A percentile compares a stretch with the other conserved stretches of the same genome.
These are phyloP conservation scores for Eueremaeus valkanovi DNA, from an alignment of 2,888 invertebrate genomes.

Conservation along the genomic window DNA sequence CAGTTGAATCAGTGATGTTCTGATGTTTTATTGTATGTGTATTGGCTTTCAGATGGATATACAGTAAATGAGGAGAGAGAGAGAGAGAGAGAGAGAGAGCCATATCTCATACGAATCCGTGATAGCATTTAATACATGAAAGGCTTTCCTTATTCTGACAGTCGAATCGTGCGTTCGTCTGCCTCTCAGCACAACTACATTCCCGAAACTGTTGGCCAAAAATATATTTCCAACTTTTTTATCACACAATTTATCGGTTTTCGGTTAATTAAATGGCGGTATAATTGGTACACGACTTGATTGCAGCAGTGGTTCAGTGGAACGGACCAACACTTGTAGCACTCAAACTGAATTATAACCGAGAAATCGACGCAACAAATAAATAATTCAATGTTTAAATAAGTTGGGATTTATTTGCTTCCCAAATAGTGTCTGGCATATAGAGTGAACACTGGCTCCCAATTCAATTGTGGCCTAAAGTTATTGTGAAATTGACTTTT, in stretches of 20 bases:
- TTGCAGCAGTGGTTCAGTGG: background rate
- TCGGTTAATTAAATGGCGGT: slow-evolving; percentile 34
- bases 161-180: slow-evolving; percentile 14
- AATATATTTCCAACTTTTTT: slow-evolving; percentile 20
- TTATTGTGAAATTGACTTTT: background rate
- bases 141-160: slow-evolving; percentile 19
- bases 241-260: slow-evolving; percentile 35
- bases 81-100: too few relatives aligned
- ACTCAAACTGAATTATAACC: background rate
- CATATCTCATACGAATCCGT: slow-evolving; percentile 31
- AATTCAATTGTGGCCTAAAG: background rate
- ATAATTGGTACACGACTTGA: slow-evolving; percentile 28
- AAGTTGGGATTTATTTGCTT: background rate
- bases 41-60: slow-evolving; percentile 18
- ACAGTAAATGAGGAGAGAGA: background rate
- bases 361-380: background rate
- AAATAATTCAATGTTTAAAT: slow-evolving; percentile 1
- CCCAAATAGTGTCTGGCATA: too few relatives aligned
- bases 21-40: background rate
- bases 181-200: slow-evolving; percentile 23
- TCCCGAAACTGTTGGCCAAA: background rate
- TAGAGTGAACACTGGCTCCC: background rate
- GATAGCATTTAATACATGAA: slow-evolving; percentile 34
- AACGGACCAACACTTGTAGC: background rate
- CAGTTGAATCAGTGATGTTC: slow-evolving; percentile 6